Percentiles rank a stretch among this genome's conserved stretches.
Evolutionary conservation across 2,113 vertebrate genomes (phyloP).

Genomic region (Chionis minor): DNA sequence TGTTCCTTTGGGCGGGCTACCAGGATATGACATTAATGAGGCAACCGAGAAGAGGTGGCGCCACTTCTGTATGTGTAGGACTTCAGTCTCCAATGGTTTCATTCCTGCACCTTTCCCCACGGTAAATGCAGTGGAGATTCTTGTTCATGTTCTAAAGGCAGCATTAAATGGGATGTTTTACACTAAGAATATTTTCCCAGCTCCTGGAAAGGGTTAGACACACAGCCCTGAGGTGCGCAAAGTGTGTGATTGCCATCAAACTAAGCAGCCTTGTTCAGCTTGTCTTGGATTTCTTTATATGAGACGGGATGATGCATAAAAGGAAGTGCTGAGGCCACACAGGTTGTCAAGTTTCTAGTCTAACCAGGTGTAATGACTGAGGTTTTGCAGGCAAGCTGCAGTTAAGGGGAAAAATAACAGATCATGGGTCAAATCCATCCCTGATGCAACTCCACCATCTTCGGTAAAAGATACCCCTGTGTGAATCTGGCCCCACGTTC

Average conservation of each 20-base stretch:
- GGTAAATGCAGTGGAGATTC: background rate
- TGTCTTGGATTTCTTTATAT: constrained; percentile 46
- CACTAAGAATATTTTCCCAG: constrained; percentile 20
- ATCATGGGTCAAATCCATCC: constrained; percentile 11
- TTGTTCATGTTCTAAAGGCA: background rate
- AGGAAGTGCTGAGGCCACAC: constrained; percentile 65
- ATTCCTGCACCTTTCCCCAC: background rate
- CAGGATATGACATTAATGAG: background rate
- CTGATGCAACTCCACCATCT: background rate
- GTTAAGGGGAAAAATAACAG: constrained; percentile 24
- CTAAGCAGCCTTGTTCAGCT: constrained; percentile 46
- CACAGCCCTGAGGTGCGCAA: constrained; percentile 16
- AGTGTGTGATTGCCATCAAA: constrained; percentile 58
- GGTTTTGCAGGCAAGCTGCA: constrained; percentile 44
- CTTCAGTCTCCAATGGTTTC: background rate
- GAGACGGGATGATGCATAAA: constrained; percentile 61
- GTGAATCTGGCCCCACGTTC: background rate
- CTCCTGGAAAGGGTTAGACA: constrained; percentile 30
- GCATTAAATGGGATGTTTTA: constrained; percentile 1
- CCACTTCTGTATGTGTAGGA: background rate
- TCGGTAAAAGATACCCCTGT: background rate
- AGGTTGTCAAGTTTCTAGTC: constrained; percentile 55
- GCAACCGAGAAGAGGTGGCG: background rate
- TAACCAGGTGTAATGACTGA: constrained; percentile 63
- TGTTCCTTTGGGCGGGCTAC: background rate